Evolutionary conservation across 2,888 invertebrate genomes (phyloP).

Genomic region (Trichopria drosophilae): DNA sequence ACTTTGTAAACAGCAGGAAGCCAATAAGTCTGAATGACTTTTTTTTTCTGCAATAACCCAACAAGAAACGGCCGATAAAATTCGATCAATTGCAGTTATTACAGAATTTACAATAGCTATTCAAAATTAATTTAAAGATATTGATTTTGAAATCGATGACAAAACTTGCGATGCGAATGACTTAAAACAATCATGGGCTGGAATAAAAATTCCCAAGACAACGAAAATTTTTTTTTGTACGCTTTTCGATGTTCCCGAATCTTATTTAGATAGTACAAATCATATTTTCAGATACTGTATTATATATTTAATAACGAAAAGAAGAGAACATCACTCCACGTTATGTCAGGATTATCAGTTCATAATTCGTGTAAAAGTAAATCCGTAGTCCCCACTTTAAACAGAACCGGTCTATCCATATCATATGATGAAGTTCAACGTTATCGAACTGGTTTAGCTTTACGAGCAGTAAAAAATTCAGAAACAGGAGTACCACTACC

Average conservation of each 20-base stretch:
- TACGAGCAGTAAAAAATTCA: conserved; percentile 7
- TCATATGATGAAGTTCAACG: conserved; percentile 29
- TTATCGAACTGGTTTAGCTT: conserved; percentile 18
- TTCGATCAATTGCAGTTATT: too few species aligned
- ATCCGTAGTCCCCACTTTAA: conserved; percentile 19
- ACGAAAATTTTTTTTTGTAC: conserved; percentile 13
- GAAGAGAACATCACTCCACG: conserved; percentile 31
- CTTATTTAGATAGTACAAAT: conserved; percentile 7
- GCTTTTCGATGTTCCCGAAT: conserved; percentile 15
- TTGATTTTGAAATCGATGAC: conserved; percentile 10
- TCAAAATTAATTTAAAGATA: conserved; percentile 12
- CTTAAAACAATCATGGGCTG: conserved; percentile 18
- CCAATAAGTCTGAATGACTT: too few species aligned
- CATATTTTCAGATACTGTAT: conserved; percentile 27
- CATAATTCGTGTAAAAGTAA: conserved; percentile 20
- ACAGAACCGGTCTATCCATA: conserved; percentile 23
- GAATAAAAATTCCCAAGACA: conserved; percentile 11
- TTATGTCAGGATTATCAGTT: conserved; percentile 22
- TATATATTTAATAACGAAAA: conserved; percentile 25
- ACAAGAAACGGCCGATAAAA: too few species aligned
- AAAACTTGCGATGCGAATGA: conserved; percentile 14
- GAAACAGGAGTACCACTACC: conserved; percentile 12
- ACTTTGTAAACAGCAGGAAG: too few species aligned
- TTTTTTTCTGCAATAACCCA: too few species aligned
- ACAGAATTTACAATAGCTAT: too few species aligned